A percentile compares a stretch with the other conserved stretches of the same genome.
These are phyloP conservation scores for Uloborus plumipes DNA, from an alignment of 2,888 invertebrate species.

Conservation along the genomic window DNA sequence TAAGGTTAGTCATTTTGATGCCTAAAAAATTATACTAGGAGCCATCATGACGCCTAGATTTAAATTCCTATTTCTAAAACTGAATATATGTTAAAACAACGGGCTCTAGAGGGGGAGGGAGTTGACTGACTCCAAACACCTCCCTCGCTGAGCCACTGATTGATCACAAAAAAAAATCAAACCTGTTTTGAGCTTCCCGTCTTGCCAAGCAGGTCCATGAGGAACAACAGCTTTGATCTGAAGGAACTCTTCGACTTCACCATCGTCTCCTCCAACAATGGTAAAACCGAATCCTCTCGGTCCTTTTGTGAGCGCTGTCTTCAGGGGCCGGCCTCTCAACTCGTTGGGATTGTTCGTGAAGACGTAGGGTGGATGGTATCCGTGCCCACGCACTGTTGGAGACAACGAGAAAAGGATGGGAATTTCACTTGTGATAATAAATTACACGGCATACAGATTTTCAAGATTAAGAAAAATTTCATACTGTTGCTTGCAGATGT, in stretches of 20 bases:
- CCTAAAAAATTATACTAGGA: no score
- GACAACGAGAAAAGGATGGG: not conserved
- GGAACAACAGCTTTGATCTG: slow-evolving; percentile 94
- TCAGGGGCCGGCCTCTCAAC: slow-evolving; percentile 88
- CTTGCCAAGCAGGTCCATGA: slow-evolving; percentile 95
- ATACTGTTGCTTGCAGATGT: not conserved
- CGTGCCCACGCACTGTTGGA: slow-evolving; percentile 40
- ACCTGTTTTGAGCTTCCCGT: slow-evolving; percentile 81
- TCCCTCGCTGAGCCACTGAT: no score
- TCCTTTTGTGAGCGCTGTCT: slow-evolving; percentile 89
- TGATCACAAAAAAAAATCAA: not conserved
- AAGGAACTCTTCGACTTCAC: slow-evolving; percentile 88
- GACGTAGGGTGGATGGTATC: slow-evolving; percentile 72
- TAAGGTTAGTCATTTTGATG: no score
- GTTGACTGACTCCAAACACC: no score
- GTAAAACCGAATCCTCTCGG: slow-evolving; percentile 95
- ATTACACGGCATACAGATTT: not conserved
- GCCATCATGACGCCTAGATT: no score
- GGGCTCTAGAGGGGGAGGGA: no score
- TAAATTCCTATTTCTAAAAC: no score
- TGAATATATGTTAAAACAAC: no score
- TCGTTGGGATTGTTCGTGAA: slow-evolving; percentile 90
- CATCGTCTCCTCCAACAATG: slow-evolving; percentile 91
- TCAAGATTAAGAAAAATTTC: not conserved
- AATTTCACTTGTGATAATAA: not conserved